phyloP scores from a whole-genome alignment of 1,140 invertebrate species.

The Tetramorium parvispinum region DNA sequence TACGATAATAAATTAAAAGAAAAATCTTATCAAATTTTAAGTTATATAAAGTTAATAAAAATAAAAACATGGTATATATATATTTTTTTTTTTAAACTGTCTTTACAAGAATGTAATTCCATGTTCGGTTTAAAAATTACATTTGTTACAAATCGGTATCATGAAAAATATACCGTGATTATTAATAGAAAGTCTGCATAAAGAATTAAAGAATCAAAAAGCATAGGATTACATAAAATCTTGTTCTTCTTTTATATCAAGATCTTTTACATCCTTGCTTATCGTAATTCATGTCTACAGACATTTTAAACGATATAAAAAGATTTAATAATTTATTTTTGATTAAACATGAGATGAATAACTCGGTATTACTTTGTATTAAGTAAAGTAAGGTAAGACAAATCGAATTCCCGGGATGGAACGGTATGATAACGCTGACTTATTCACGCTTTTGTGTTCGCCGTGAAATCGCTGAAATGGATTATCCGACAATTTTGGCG shows the following conservation, averaged over 20 bases:
- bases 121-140: background rate
- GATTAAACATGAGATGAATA: background rate
- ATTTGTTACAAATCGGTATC: background rate
- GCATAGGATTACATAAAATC: background rate
- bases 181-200: background rate
- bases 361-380: background rate
- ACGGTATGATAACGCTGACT: slow-evolving; percentile 27
- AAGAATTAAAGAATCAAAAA: slow-evolving; percentile 2
- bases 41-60: background rate
- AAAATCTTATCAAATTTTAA: background rate
- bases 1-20: background rate
- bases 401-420: background rate
- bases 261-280: background rate
- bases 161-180: background rate
- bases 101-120: background rate
- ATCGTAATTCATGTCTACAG: background rate
- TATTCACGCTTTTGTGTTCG: slow-evolving; percentile 35
- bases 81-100: background rate
- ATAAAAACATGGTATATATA: background rate
- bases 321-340: slow-evolving; percentile 21
- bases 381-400: slow-evolving; percentile 14
- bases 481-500: slow-evolving; percentile 45
- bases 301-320: background rate
- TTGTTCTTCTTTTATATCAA: background rate
- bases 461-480: slow-evolving; percentile 39